Conservation (phyloP, 2,113 vertebrate species). For the Myocastor coypus region DNA sequence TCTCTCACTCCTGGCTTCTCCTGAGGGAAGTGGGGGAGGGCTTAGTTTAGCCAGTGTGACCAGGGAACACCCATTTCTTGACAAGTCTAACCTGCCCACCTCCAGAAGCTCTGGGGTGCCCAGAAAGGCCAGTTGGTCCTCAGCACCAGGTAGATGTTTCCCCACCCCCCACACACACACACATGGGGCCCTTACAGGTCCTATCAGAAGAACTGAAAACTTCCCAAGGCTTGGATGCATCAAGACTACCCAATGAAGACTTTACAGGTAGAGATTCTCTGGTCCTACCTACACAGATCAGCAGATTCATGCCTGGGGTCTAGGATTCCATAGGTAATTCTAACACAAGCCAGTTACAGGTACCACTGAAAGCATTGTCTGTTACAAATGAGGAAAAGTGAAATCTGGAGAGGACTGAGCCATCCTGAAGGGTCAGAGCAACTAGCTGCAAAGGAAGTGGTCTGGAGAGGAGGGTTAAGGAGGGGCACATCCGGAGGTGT, state of each 20-base stretch:
- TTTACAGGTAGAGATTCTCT: slow-evolving; percentile 23
- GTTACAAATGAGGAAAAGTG: slow-evolving; percentile 2
- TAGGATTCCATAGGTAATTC: not conserved
- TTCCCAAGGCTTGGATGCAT: not conserved
- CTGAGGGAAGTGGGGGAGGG: slow-evolving; percentile 54
- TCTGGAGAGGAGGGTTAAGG: not conserved
- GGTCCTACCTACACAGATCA: not conserved
- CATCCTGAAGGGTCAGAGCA: not conserved
- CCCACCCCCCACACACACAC: no score
- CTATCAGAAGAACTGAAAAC: not conserved
- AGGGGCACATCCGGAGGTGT: not conserved
- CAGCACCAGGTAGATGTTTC: not conserved
- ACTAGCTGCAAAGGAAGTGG: not conserved
- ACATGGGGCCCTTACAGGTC: not conserved
- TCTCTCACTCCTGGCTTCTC: slow-evolving; percentile 73
- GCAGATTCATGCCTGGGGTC: not conserved
- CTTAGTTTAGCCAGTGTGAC: slow-evolving; percentile 54
- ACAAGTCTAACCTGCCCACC: not conserved
- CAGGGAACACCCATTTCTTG: slow-evolving; percentile 65
- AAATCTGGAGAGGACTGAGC: not conserved
- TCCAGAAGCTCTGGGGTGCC: slow-evolving; percentile 9
- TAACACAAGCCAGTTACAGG: not conserved
- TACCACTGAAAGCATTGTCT: not conserved
- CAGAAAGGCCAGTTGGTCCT: not conserved
- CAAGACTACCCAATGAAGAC: not conserved